A percentile compares a stretch with the other conserved stretches of the same genome.
Evolutionary conservation across 2,888 invertebrate species (phyloP).

Genomic region (Perithous albicinctus): DNA sequence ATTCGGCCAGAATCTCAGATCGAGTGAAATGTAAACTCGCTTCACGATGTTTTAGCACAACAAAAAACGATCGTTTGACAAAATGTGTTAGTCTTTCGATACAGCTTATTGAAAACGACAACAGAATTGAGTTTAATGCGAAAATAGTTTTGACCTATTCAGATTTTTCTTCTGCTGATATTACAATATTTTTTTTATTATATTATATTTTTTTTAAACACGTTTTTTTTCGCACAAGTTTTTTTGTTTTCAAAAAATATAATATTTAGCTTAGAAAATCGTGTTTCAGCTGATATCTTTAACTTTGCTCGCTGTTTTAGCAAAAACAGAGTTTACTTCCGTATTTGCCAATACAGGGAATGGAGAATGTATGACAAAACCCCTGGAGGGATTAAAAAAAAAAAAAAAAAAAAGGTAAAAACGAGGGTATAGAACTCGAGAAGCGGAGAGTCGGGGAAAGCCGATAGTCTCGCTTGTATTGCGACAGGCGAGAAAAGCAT

Average conservation of each 20-base stretch:
- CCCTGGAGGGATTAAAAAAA: neutral
- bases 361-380: neutral
- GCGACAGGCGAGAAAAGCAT: slow-evolving; percentile 38
- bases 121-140: too few species aligned
- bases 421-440: neutral
- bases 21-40: too few species aligned
- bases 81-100: neutral
- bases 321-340: neutral
- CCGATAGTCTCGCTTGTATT: slow-evolving; percentile 33
- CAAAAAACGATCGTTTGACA: neutral
- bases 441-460: slow-evolving; percentile 21
- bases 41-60: too few species aligned
- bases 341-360: neutral
- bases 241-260: neutral
- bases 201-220: neutral
- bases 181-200: too few species aligned
- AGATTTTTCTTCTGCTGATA: too few species aligned
- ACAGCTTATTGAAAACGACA: too few species aligned
- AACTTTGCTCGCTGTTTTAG: neutral
- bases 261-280: neutral
- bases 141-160: too few species aligned
- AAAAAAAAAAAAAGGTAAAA: too few species aligned
- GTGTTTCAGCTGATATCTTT: neutral
- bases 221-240: neutral
- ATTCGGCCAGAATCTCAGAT: neutral